Evolutionary conservation across 2,797 vertebrate genomes (phyloP), one percentile per base, ranked within the genome.

Genomic region (Arremon aurantiirostris): DNA sequence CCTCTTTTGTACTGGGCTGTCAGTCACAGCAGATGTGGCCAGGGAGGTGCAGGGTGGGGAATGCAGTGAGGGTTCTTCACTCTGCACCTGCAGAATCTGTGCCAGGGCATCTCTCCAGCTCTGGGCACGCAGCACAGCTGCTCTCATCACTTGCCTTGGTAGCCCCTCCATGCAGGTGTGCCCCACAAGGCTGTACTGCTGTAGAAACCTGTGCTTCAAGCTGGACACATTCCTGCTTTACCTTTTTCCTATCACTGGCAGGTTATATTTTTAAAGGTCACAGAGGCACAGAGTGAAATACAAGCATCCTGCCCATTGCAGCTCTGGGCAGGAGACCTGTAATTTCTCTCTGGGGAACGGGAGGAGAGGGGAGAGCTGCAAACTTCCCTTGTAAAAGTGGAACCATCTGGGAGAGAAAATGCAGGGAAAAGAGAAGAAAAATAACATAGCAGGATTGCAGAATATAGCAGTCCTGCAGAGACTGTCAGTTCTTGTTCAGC

Each of bases 241-340:
- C 28, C 63, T 86, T 61, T 76, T 76, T 63, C 32, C 37, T 50
- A 2, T 91, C 80, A 8, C 41, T 75, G 75, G 22, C 46, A 42
- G 49, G 69, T 61, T 82, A 7, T 75, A n/a, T 69, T 91, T 91
- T 71, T 37, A 86, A 93, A 95, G 90, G 68, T 89, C 75, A 69
- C 1, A 7, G 14, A 69, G 57, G 56, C 60, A 75, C 26, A 42
- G 61, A 39, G 47, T 72, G 76, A 94, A 95, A 93, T 66, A 82
- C 0, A 6, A 95, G 79, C 61, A 49, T 57, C 26, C 63, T n/a
- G 71, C 52, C 55, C 57, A 15, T 52, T 52, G 71, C 28, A 46
- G 73, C 39, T 82, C 53, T 2, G 1, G 53, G 68, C 3, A 12
- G 64, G 76, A 81, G 76, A 79, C 0, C 0, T 37, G 22, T 14